These are phyloP conservation scores for Drosophila sordidula DNA, from an alignment of 2,888 invertebrate genomes.

Conservation along the genomic window DNA sequence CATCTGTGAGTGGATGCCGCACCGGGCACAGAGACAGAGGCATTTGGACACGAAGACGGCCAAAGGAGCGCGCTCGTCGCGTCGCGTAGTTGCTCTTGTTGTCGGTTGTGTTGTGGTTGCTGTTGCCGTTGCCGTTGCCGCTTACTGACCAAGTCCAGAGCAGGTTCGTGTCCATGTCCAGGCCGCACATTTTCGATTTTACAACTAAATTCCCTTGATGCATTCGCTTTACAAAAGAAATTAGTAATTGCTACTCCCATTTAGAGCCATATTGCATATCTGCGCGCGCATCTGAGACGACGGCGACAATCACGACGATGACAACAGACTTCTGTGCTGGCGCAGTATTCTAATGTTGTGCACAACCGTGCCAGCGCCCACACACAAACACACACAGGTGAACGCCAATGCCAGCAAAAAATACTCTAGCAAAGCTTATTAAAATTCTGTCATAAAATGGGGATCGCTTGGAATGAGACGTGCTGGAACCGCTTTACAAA, in stretches of 20 bases:
- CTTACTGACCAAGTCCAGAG: not conserved
- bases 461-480: not conserved
- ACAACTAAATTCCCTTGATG: constrained; percentile 72
- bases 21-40: constrained; percentile 45
- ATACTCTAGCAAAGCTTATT: not conserved
- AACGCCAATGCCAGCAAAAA: constrained; percentile 31
- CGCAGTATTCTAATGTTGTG: constrained; percentile 38
- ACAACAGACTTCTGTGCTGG: constrained; percentile 26
- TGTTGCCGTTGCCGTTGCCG: not conserved
- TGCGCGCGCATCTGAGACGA: constrained; percentile 45
- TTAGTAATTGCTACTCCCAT: constrained; percentile 79
- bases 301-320: constrained; percentile 38
- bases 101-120: not conserved
- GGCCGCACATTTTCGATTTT: constrained; percentile 62
- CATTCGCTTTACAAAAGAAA: constrained; percentile 74
- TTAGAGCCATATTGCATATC: constrained; percentile 63
- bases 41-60: constrained; percentile 45
- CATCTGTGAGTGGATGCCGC: constrained; percentile 81
- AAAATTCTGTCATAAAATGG: no score
- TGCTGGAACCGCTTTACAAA: no score
- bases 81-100: constrained; percentile 2
- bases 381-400: constrained; percentile 7
- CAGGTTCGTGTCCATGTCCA: constrained; percentile 2
- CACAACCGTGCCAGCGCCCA: constrained; percentile 45
- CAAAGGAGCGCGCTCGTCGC: constrained; percentile 3